Base-by-base conservation (phyloP, 2,797 vertebrate species). In the Acanthornis magna region DNA sequence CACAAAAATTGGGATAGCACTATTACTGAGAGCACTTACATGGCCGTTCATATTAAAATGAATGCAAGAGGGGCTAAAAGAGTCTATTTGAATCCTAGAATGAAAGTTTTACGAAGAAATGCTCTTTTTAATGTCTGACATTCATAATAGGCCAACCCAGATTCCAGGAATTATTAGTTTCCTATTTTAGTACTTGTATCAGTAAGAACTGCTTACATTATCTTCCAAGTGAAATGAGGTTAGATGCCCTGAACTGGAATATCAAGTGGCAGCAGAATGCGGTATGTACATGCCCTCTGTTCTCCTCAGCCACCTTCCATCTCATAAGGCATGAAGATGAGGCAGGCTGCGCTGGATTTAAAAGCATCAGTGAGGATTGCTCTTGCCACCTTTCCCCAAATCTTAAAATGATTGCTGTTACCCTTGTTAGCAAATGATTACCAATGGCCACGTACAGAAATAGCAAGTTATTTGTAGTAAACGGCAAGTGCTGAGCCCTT, bases 181-280 rank as follows among this genome's bases (percentile, higher is more conserved):
- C 92, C 91, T 97, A 74, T 96, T 97, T 96, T 72, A 96, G 91
- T 60, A 58, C 54, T 85, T 10, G 0, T 45, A 84, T 67, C 89
- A 94, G 89, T 71, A 88, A 91, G 89, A 96, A 97, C 68, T 66
- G 94, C 90, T 96, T 93, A 93, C 85, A 85, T 89, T 89, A 87
- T 63, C 70, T 92, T 92, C 61, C 91, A 80, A 92, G 78, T 57
- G 88, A 97, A 96, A 96, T 50, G 48, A 94, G 78, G 88, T 92
- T 91, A 84, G 85, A 80, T 65, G 42, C 67, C 89, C 87, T 79
- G 88, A 95, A 83, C 78, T 55, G 50, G 34, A 74, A 48, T 66
- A 88, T 68, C 14, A 18, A 61, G 58, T 61, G 71, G 85, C 71
- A 91, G 68, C 77, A 92, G 88, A 83, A 79, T 27, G 36, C 32